Conservation (phyloP, 2,797 vertebrate genomes). For the Jordanella pulchra region DNA sequence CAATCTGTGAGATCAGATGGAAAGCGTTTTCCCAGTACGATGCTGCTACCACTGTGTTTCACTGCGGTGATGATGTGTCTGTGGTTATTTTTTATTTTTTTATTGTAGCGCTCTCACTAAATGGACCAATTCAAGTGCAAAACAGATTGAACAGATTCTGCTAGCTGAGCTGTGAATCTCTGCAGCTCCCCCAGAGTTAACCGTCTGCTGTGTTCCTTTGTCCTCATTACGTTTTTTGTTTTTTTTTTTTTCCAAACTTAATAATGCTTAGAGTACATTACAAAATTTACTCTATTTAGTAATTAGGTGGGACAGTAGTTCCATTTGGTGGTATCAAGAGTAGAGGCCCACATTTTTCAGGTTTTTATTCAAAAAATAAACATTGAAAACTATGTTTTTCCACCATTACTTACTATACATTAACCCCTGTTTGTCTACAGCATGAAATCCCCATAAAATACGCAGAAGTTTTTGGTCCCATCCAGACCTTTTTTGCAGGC, state of each 20-base stretch:
- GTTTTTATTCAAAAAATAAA: background rate
- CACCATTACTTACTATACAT: background rate
- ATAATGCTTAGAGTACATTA: background rate
- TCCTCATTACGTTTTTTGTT: too few relatives aligned
- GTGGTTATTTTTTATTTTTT: background rate
- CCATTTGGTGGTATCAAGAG: background rate
- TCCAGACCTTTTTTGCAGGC: conserved; percentile 9
- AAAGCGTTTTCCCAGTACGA: background rate
- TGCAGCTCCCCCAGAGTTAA: background rate
- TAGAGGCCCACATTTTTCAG: background rate
- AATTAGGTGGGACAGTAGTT: background rate
- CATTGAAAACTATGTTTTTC: background rate
- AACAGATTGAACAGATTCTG: background rate
- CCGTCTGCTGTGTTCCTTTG: background rate
- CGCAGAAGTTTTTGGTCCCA: background rate
- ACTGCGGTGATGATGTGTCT: background rate
- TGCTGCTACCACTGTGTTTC: background rate
- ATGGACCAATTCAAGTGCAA: background rate
- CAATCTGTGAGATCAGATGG: too few relatives aligned
- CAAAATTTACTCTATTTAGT: background rate
- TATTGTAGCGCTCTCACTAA: background rate
- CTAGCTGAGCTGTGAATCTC: background rate
- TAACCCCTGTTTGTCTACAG: background rate
- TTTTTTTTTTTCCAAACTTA: background rate
- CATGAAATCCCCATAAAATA: background rate